Evolutionary conservation across 2,113 vertebrate genomes (phyloP), one percentile per base, ranked within the genome.

Genomic region (Spilogale gracilis): DNA sequence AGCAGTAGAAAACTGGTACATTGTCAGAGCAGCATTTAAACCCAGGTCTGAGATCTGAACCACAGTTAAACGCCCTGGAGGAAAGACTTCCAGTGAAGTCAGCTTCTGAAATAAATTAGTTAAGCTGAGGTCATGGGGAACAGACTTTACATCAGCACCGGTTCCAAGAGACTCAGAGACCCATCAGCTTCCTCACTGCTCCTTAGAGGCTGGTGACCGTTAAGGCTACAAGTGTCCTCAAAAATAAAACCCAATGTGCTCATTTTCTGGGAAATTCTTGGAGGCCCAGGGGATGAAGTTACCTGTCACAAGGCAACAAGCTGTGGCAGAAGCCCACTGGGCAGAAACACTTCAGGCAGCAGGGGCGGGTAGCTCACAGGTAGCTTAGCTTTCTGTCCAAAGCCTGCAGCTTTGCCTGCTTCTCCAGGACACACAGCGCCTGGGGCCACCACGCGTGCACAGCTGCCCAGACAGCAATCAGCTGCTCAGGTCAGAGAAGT

Each of bases 241-340:
- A 54, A 91, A 89, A 61, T 71, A 54, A 78, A 89, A 50, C 30
- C 76, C 48, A 65, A 58, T 12, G 63, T 76, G 25, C n/a, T 91
- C 63, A 89, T 89, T 89, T 91, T 95, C 81, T 2, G 27, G 48
- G n/a, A 94, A 45, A 89, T 43, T 54, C 52, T 73, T 43, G n/a
- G 58, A 69, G 25, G 52, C 50, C 50, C n/a, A 9, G 67, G 23
- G 32, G 9, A 87, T 92, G 91, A 61, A 90, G 93, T 88, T 93
- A 94, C 81, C 80, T 88, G 52, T 78, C 30, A 56, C 69, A 85
- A 84, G 43, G 71, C 45, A 90, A 78, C 21, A 82, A 20, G 56
- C 79, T 9, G 30, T 30, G 56, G 13, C 45, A 82, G 84, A 96
- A 43, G 13, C 58, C 91, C 58, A 27, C 0, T 6, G 5, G 13